phyloP scores from a whole-genome alignment of 1,140 invertebrate species.

The Lethocerus indicus region DNA sequence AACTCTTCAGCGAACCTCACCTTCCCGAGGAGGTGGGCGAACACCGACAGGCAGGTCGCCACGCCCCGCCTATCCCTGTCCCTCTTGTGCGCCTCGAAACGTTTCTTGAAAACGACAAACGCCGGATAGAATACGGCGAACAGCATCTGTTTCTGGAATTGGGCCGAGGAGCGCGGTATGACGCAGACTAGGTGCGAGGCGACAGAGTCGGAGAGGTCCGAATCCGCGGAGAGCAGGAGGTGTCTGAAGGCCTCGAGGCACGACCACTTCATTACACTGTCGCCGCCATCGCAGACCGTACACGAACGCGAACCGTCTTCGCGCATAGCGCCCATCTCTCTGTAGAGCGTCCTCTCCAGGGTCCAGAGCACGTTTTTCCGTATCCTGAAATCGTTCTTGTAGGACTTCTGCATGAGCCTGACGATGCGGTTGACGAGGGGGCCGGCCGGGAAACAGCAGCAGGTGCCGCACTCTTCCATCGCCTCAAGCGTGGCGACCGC shows the following conservation, averaged over 20 bases:
- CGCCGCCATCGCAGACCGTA: slow-evolving; percentile 6
- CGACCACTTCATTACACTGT: slow-evolving; percentile 12
- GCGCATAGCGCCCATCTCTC: slow-evolving; percentile 29
- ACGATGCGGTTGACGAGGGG: slow-evolving; percentile 24
- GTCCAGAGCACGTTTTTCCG: slow-evolving; percentile 24
- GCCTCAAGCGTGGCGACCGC: slow-evolving; percentile 32
- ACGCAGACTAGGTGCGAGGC: slow-evolving; percentile 39
- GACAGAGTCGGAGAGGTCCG: slow-evolving; percentile 32
- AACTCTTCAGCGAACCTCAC: slow-evolving; percentile 37
- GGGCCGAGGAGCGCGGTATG: slow-evolving; percentile 30
- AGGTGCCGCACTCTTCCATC: slow-evolving; percentile 36
- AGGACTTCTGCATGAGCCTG: slow-evolving; percentile 23
- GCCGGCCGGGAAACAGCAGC: slow-evolving; percentile 41
- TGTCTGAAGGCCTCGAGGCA: slow-evolving; percentile 34
- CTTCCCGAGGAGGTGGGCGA: slow-evolving; percentile 35
- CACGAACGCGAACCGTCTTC: slow-evolving; percentile 8
- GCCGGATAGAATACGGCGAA: slow-evolving; percentile 40
- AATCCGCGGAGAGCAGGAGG: slow-evolving; percentile 32
- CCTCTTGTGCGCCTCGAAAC: slow-evolving; percentile 26
- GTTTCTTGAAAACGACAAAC: slow-evolving; percentile 34
- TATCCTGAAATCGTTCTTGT: slow-evolving; percentile 22
- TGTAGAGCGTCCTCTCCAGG: slow-evolving; percentile 37
- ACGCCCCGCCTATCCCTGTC: slow-evolving; percentile 35
- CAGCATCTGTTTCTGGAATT: slow-evolving; percentile 35
- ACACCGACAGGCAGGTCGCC: slow-evolving; percentile 38